Conservation (phyloP, 2,113 vertebrate species). For the Dermatemys mawii region DNA sequence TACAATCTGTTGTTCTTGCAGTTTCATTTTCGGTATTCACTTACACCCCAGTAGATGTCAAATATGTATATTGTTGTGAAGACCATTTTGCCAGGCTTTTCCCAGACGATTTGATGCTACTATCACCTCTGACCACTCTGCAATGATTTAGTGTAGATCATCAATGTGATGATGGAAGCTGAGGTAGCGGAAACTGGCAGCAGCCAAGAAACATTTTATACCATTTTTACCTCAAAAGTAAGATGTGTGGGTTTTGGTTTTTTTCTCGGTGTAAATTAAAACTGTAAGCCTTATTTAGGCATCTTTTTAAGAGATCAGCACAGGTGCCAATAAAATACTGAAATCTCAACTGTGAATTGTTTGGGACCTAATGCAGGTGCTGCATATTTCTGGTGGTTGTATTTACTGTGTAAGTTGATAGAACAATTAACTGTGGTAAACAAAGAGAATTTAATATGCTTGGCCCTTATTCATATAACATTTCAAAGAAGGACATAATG, state of each 20-base stretch:
- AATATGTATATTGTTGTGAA: background rate
- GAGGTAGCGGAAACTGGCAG: background rate
- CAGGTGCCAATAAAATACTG: background rate
- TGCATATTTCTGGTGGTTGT: conserved; percentile 70
- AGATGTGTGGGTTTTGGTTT: background rate
- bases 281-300: background rate
- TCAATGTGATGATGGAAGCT: background rate
- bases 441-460: conserved; percentile 82
- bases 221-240: background rate
- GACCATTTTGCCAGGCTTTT: background rate
- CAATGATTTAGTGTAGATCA: background rate
- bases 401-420: conserved; percentile 42
- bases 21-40: background rate
- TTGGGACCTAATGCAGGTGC: conserved; percentile 46
- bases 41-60: background rate
- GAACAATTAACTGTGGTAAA: conserved; percentile 78
- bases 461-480: conserved; percentile 79
- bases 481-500: conserved; percentile 79
- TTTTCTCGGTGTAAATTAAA: background rate
- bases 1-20: background rate
- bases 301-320: background rate
- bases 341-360: background rate
- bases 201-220: background rate
- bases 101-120: background rate
- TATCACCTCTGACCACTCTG: background rate